phyloP scores from a whole-genome alignment of 1,140 invertebrate genomes.

The Drosophila quadrilineata region DNA sequence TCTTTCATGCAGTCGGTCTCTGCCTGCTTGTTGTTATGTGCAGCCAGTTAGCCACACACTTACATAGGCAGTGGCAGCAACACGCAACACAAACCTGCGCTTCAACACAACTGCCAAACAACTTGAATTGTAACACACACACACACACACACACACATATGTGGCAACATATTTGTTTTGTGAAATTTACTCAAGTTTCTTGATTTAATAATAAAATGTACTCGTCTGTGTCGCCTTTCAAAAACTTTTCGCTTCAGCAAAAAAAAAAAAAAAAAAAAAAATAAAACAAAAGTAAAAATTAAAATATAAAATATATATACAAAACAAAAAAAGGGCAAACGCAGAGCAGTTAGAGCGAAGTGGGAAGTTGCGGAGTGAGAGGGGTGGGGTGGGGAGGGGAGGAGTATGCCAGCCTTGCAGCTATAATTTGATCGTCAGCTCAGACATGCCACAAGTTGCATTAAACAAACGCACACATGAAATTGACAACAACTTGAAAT shows the following conservation, averaged over 20 bases:
- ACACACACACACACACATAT: not conserved
- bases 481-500: not conserved
- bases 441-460: constrained; percentile 50
- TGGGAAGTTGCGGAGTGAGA: too few relatives aligned
- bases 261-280: not conserved
- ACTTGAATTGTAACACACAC: constrained; percentile 66
- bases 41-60: constrained; percentile 59
- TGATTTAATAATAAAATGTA: constrained; percentile 73
- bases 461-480: constrained; percentile 50
- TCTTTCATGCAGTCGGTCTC: too few relatives aligned
- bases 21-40: constrained; percentile 61
- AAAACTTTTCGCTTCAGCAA: constrained; percentile 12
- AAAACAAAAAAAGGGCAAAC: not conserved
- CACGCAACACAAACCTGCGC: too few relatives aligned
- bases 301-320: not conserved
- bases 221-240: constrained; percentile 11
- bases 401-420: too few relatives aligned
- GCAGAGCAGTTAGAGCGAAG: constrained; percentile 19
- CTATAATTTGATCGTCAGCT: constrained; percentile 63
- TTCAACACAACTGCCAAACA: constrained; percentile 76
- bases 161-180: constrained; percentile 50
- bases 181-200: constrained; percentile 72
- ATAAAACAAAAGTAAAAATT: not conserved
- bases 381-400: too few relatives aligned
- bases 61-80: too few relatives aligned